These are phyloP conservation scores for Varecia variegata DNA, from an alignment of 2,797 vertebrate species.

Conservation along the genomic window DNA sequence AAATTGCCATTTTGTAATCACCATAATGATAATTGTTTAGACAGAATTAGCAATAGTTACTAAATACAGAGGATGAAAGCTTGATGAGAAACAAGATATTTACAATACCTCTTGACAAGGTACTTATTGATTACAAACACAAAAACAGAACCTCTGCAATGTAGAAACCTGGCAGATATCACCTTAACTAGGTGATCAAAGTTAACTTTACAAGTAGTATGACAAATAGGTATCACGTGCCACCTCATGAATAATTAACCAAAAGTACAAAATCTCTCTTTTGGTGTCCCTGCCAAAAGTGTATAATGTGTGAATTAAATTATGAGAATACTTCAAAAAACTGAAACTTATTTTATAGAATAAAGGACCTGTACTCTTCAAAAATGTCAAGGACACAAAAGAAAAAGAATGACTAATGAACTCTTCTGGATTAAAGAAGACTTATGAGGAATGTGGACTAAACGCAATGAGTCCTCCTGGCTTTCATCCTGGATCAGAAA, in stretches of 20 bases:
- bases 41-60: not conserved
- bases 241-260: not conserved
- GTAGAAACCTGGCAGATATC: not conserved
- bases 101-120: not conserved
- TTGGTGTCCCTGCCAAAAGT: not conserved
- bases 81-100: not conserved
- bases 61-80: not conserved
- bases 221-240: not conserved
- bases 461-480: not conserved
- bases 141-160: not conserved
- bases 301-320: not conserved
- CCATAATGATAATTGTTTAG: not conserved
- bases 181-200: not conserved
- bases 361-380: not conserved
- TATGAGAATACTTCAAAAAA: not conserved
- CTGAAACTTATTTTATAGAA: not conserved
- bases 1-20: not conserved
- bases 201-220: not conserved
- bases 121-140: not conserved
- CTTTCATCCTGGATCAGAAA: not conserved
- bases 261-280: not conserved
- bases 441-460: not conserved
- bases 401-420: not conserved
- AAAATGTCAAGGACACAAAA: conserved; percentile 9
- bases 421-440: not conserved